Conservation (phyloP, 2,888 invertebrate genomes). For the Suillia variegata region DNA sequence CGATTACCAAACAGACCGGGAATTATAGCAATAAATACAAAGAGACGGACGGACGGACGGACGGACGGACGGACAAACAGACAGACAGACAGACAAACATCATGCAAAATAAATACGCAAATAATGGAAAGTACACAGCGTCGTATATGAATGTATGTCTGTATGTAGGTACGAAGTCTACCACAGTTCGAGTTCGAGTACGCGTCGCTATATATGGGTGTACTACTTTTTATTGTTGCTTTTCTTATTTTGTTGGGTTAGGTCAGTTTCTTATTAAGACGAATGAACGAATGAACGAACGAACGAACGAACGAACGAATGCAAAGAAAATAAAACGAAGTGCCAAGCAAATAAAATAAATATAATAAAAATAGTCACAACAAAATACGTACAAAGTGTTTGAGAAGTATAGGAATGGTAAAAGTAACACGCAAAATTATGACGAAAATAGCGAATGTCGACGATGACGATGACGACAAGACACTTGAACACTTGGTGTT, state of each 20-base stretch:
- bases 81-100: not conserved
- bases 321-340: no score
- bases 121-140: slow-evolving; percentile 4
- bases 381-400: no score
- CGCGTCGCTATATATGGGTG: no score
- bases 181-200: not conserved
- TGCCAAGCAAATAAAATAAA: no score
- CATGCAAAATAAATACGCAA: slow-evolving; percentile 6
- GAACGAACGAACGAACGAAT: no score
- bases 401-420: no score
- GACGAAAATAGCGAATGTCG: no score
- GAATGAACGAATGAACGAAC: no score
- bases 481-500: no score
- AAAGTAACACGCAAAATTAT: no score
- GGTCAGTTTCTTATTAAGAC: slow-evolving; percentile 2
- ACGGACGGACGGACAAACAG: not conserved
- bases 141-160: not conserved
- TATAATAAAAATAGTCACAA: no score
- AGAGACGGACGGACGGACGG: not conserved
- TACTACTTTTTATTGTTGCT: not conserved
- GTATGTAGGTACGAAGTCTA: not conserved
- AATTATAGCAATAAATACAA: not conserved
- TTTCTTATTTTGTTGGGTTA: not conserved
- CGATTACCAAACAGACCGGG: not conserved
- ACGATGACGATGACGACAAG: no score